phyloP scores from a whole-genome alignment of 2,113 vertebrate species.

The Coryphaenoides rupestris region DNA sequence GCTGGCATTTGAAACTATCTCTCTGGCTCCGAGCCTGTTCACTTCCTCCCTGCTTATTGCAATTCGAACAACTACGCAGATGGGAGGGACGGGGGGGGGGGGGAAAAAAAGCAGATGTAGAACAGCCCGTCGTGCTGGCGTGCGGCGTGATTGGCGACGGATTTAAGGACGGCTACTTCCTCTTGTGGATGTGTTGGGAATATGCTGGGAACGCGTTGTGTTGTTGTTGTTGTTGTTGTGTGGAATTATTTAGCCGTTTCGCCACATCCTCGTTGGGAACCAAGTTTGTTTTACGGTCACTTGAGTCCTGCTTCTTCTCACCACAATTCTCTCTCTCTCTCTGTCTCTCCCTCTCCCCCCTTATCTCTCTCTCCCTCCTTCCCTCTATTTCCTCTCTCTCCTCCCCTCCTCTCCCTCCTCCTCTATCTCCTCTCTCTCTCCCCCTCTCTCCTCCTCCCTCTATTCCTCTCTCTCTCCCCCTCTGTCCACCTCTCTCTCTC shows the following conservation, averaged over 20 bases:
- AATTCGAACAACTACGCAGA: neutral
- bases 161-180: no score
- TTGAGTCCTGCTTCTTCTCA: no score
- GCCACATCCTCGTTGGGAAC: no score
- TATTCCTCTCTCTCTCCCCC: neutral
- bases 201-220: no score
- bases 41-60: neutral
- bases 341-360: neutral
- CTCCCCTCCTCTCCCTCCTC: neutral
- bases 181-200: no score
- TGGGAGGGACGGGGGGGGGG: neutral
- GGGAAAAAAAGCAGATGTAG: neutral
- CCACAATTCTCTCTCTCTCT: neutral
- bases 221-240: no score
- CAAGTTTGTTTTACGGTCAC: no score
- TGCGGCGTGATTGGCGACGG: no score
- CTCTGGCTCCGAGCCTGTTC: neutral
- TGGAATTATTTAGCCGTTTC: no score
- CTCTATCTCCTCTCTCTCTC: neutral
- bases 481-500: neutral
- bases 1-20: neutral
- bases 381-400: neutral
- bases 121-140: neutral
- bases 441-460: neutral
- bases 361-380: slow-evolving; percentile 1